Conservation (phyloP, 2,888 invertebrate species). For the Apotomis betuletana region DNA sequence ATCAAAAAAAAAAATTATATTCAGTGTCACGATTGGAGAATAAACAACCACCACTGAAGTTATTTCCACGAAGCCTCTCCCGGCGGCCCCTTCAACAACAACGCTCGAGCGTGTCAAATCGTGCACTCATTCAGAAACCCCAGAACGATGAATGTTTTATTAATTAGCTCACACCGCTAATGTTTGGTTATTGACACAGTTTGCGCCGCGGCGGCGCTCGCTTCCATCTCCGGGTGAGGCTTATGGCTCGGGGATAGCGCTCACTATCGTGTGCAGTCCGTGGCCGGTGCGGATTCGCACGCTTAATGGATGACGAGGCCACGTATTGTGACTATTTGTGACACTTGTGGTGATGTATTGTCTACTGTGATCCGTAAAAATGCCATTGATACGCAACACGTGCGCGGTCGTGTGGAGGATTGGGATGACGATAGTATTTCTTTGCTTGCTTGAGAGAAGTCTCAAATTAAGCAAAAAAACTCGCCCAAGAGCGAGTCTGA, state of each 20-base stretch:
- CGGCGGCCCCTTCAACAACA: background rate
- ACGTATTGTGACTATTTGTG: background rate
- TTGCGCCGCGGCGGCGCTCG: background rate
- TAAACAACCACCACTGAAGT: background rate
- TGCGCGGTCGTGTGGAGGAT: too few species aligned
- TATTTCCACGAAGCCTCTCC: background rate
- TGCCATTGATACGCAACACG: too few species aligned
- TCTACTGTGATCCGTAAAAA: too few species aligned
- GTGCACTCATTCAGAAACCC: background rate
- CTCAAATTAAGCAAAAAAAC: too few species aligned
- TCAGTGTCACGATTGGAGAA: too few species aligned
- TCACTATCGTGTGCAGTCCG: background rate
- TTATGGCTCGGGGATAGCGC: background rate
- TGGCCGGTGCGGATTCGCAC: background rate
- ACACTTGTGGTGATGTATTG: background rate
- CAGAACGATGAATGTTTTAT: background rate
- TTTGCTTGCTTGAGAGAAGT: too few species aligned
- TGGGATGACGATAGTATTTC: too few species aligned
- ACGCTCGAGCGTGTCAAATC: background rate
- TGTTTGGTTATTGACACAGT: conserved; percentile 11
- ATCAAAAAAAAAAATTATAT: too few species aligned
- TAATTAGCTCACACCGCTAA: conserved; percentile 7
- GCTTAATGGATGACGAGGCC: conserved; percentile 1
- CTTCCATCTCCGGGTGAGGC: background rate
- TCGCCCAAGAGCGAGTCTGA: too few species aligned